phyloP scores from a whole-genome alignment of 2,888 invertebrate species.

The Andricus quercusramuli region DNA sequence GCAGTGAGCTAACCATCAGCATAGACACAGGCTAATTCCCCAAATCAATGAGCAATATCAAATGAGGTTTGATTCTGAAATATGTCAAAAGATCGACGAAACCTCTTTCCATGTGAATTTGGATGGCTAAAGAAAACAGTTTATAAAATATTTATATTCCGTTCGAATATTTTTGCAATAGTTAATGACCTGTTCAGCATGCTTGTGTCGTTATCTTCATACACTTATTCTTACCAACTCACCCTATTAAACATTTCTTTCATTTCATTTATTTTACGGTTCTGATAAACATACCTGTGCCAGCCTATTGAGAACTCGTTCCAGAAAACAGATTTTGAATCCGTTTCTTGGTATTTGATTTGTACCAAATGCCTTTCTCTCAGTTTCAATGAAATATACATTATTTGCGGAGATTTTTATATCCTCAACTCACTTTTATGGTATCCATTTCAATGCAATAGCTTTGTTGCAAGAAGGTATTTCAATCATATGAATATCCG shows the following conservation, averaged over 20 bases:
- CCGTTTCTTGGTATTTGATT: too few species aligned
- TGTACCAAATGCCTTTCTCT: conserved; percentile 90
- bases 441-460: conserved; percentile 48
- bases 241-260: conserved; percentile 73
- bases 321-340: conserved; percentile 96
- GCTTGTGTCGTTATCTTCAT: too few species aligned
- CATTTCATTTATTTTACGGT: too few species aligned
- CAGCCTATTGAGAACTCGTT: conserved; percentile 82
- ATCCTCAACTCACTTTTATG: background rate
- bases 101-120: conserved; percentile 76
- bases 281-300: too few species aligned
- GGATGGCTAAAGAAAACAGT: too few species aligned
- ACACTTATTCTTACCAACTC: too few species aligned
- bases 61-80: conserved; percentile 84
- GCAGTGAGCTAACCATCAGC: too few species aligned
- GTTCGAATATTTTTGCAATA: too few species aligned
- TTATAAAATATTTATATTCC: too few species aligned
- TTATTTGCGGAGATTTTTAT: conserved; percentile 49
- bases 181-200: too few species aligned
- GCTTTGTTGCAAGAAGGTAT: conserved; percentile 38
- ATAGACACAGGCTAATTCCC: too few species aligned
- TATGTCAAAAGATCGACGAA: conserved; percentile 83
- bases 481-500: background rate
- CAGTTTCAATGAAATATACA: conserved; percentile 60
- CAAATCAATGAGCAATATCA: conserved; percentile 91